These are phyloP conservation scores for Tolypeutes matacus DNA, from an alignment of 2,797 vertebrate genomes.

Conservation along the genomic window DNA sequence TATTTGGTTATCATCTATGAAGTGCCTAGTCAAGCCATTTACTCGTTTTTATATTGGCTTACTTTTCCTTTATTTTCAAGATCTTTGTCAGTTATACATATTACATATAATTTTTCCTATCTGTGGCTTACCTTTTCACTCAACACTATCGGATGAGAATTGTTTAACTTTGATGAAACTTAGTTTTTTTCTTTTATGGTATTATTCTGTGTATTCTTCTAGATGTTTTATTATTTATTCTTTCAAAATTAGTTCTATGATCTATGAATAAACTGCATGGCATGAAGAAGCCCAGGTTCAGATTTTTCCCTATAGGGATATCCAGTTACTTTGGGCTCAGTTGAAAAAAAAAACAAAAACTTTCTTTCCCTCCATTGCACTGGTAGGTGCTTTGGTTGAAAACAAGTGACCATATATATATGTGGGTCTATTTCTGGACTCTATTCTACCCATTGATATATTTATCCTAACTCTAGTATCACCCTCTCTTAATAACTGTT, in stretches of 20 bases:
- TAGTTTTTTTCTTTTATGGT: background rate
- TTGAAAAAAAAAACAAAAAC: background rate
- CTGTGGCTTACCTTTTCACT: background rate
- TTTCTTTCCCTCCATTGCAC: background rate
- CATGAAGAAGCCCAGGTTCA: background rate
- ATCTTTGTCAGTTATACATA: too few species aligned
- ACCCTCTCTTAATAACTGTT: background rate
- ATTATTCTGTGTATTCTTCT: background rate
- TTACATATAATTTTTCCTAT: background rate
- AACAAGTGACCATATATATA: background rate
- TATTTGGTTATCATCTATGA: background rate
- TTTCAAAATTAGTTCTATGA: background rate
- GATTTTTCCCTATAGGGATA: background rate
- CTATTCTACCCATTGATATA: background rate
- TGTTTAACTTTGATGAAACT: slow-evolving; percentile 16
- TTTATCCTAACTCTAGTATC: background rate
- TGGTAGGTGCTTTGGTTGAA: slow-evolving; percentile 18
- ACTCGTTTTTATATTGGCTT: background rate
- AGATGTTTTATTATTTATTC: background rate
- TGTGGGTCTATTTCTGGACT: background rate
- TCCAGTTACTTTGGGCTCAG: background rate
- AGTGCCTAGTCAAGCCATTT: background rate
- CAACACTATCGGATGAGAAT: background rate
- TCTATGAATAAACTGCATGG: background rate
- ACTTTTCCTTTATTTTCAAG: slow-evolving; percentile 9